Base-by-base conservation (phyloP, 1,140 invertebrate genomes). In the Neodiprion fabricii region DNA sequence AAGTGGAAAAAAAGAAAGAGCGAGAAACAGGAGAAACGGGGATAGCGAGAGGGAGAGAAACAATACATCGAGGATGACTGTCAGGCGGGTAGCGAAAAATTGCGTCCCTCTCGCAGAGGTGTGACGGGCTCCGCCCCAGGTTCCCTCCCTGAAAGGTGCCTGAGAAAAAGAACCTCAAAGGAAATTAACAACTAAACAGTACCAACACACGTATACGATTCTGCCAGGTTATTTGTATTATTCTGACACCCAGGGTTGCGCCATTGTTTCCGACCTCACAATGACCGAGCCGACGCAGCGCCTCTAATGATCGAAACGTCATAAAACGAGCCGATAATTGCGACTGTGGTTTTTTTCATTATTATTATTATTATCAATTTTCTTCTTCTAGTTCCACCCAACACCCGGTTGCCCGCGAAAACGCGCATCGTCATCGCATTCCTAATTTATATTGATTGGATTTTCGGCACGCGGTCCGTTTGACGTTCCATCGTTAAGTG, bases 31-130 rank as follows among this genome's bases (percentile, higher is more conserved):
- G 11, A 61, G 11, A 61, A 61, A 40, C 28, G 28, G 28, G 53
- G 53, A 9, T 17, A 9, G 53, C 11, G 9, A 61, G 53, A 61
- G n/a, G 53, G 53, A 61, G 53, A 61, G 53, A 88, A 88, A 87
- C 85, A 87, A 86, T 86, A 81, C 82, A 74, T n/a, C 73, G 70
- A 81, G 79, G 74, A 85, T 85, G 85, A 86, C 85, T 84, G 74
- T 81, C 77, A 80, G 73, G 74, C 75, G 75, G 79, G 69, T 75
- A 76, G 77, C 79, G 80, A 80, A 73, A 81, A 81, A 81, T 84
- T 81, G 80, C 82, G 78, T 72, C 72, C 79, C 79, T 72, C 76
- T 67, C 49, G 73, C 68, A 76, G 84, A 86, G 85, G 85, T 87
- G 85, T 84, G 85, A 87, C 84, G 79, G 10, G 75, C 85, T 80